Base-by-base conservation (phyloP, 1,140 invertebrate species). In the Melipona quadrifasciata region DNA sequence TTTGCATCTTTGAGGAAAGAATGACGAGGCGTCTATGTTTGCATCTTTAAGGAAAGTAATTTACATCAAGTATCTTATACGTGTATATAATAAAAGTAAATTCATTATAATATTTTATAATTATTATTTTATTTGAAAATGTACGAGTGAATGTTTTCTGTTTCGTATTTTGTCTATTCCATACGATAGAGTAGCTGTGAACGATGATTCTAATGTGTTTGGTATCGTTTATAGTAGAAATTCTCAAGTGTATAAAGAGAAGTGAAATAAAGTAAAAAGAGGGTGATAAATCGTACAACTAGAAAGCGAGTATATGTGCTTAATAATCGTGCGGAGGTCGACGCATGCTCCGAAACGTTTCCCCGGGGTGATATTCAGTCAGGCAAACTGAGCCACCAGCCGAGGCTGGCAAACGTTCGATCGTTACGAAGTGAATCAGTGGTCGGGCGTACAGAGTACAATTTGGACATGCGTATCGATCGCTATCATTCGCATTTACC, bases 361-460 rank as follows among this genome's bases (percentile, higher is more conserved):
- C 64, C 77, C 85, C 86, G 86, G 90, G 89, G 82, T 87, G 81
- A 91, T 88, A 89, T 86, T 91, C 87, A 91, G 87, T 90, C 83
- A 55, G 31, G 76, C 27, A 65, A 65, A 80, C 58, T 19, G 74
- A 86, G 88, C 89, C 82, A 86, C 86, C 79, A 88, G 85, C 86
- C 87, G 86, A 87, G 78, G 87, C 87, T 78, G 65, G 53, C 39
- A 78, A 87, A 88, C 88, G 76, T 86, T 85, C 92, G 91, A 92
- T 92, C 92, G 92, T 93, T 93, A 92, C 92, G 86, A 84, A 87
- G 88, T 84, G 90, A 87, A 91, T 90, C 87, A 86, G 86, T 87
- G 82, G 74, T 64, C 77, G 65, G 24, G 57, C 24, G 57, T 72
- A 73, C 47, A 34, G 70, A 67, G 24, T 31, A 61, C 24, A 34